phyloP scores from a whole-genome alignment of 2,797 vertebrate genomes.

The Fistularia commersonii region DNA sequence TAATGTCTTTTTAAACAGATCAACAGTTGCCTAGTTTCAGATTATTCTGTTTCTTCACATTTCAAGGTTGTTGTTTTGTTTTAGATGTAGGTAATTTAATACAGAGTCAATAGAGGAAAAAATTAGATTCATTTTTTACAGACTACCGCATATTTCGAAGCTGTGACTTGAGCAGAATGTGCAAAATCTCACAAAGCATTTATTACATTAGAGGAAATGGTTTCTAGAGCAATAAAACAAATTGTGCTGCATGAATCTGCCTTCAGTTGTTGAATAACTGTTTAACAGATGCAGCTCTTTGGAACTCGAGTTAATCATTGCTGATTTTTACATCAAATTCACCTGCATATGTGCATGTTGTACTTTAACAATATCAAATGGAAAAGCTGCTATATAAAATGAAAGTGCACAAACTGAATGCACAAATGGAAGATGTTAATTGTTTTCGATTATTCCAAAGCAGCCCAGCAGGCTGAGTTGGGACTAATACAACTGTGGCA shows the following conservation, averaged over 20 bases:
- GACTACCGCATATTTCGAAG: conserved; percentile 18
- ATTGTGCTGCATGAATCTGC: conserved; percentile 19
- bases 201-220: conserved; percentile 31
- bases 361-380: conserved; percentile 9
- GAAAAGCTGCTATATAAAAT: not conserved
- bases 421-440: conserved; percentile 15
- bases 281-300: conserved; percentile 12
- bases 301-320: conserved; percentile 13
- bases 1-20: conserved; percentile 12
- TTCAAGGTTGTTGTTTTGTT: conserved; percentile 20
- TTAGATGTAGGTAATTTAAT: conserved; percentile 20
- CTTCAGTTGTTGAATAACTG: conserved; percentile 20
- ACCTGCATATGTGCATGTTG: conserved; percentile 1
- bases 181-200: conserved; percentile 35
- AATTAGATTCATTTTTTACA: conserved; percentile 24
- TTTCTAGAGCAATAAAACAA: conserved; percentile 30
- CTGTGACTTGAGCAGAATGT: conserved; percentile 8
- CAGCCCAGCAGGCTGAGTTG: conserved; percentile 24
- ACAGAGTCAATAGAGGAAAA: conserved; percentile 21
- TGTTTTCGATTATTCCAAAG: conserved; percentile 24
- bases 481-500: conserved; percentile 18
- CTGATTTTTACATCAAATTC: conserved; percentile 14
- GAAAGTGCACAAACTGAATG: not conserved
- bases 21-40: conserved; percentile 3
- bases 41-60: conserved; percentile 13